Percentiles rank a stretch among this genome's conserved stretches.
These are phyloP conservation scores for Leptoclinus maculatus DNA, from an alignment of 2,797 vertebrate genomes.

Conservation along the genomic window DNA sequence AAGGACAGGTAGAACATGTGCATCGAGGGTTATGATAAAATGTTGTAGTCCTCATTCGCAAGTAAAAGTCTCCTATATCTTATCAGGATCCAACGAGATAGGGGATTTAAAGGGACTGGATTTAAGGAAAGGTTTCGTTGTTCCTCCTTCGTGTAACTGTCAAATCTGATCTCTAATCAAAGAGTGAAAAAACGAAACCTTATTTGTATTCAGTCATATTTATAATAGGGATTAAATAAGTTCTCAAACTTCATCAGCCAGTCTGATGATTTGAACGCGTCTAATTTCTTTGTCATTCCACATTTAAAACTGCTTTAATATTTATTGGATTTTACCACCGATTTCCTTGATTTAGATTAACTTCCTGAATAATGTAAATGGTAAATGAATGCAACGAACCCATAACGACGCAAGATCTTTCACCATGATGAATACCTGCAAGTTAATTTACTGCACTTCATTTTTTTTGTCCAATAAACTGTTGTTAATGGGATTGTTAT, in stretches of 20 bases:
- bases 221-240: not conserved
- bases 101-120: not conserved
- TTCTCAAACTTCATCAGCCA: not conserved
- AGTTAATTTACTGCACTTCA: not conserved
- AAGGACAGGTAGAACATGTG: not conserved
- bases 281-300: not conserved
- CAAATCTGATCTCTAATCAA: not conserved
- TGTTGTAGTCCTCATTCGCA: not conserved
- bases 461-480: not conserved
- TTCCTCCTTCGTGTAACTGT: not conserved
- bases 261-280: not conserved
- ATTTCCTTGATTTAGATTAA: not conserved
- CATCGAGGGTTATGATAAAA: not conserved
- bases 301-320: not conserved
- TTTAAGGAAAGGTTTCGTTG: slow-evolving; percentile 2
- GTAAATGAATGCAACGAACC: not conserved
- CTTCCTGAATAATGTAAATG: not conserved
- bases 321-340: slow-evolving; percentile 1
- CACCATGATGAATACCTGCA: not conserved
- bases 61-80: not conserved
- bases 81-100: not conserved
- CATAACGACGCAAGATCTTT: not conserved
- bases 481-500: not conserved
- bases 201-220: not conserved
- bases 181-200: not conserved